A percentile compares a stretch with the other conserved stretches of the same genome.
Conservation (phyloP, 2,888 invertebrate species). For the Apamea anceps region DNA sequence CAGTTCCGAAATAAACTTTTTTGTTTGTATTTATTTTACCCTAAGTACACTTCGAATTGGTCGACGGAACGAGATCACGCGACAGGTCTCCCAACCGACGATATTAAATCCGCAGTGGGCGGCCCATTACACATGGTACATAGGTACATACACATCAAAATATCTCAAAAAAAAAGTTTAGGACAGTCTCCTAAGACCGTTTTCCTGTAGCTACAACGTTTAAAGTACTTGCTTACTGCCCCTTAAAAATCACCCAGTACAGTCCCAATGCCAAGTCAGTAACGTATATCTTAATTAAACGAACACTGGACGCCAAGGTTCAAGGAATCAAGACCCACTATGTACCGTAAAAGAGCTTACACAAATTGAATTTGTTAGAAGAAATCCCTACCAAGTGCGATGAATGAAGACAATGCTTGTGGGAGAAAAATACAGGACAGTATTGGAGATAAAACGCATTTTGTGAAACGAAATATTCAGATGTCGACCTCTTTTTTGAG, state of each 20-base stretch:
- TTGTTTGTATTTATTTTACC: constrained; percentile 26
- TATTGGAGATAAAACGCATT: constrained; percentile 61
- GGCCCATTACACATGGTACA: not conserved
- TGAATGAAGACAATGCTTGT: constrained; percentile 66
- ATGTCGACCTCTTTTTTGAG: constrained; percentile 52
- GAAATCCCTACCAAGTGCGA: constrained; percentile 66
- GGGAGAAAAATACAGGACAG: constrained; percentile 55
- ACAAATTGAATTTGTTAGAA: constrained; percentile 74
- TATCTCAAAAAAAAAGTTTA: not conserved
- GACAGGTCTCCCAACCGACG: not conserved
- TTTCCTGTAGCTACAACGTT: not conserved
- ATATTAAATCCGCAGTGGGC: not conserved
- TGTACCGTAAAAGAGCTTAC: constrained; percentile 70
- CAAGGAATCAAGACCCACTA: constrained; percentile 52
- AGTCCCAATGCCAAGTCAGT: constrained; percentile 54
- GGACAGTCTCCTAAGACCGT: not conserved
- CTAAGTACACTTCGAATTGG: constrained; percentile 40
- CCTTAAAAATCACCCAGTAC: not conserved
- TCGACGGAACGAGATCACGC: not conserved
- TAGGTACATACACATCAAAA: not conserved
- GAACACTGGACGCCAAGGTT: constrained; percentile 59
- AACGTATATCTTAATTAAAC: constrained; percentile 69
- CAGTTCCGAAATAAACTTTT: constrained; percentile 18
- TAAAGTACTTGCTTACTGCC: not conserved
- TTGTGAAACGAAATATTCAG: constrained; percentile 58